These are phyloP conservation scores for Aphelenchoides fujianensis DNA, from an alignment of 1,140 invertebrate species.

Conservation along the genomic window DNA sequence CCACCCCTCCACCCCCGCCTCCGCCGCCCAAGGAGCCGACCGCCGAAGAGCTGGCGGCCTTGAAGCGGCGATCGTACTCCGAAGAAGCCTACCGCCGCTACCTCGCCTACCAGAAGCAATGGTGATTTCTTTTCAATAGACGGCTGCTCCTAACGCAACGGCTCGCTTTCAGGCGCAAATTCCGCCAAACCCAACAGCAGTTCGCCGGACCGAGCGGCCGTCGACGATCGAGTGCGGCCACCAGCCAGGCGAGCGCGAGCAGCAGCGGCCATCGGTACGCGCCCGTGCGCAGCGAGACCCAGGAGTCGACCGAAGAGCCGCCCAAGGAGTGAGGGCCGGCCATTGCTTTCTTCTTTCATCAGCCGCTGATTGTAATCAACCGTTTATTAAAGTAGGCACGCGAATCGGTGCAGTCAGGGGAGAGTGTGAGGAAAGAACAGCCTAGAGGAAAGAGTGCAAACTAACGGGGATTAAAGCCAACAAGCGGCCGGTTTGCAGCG, in stretches of 20 bases:
- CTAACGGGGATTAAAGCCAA: no score
- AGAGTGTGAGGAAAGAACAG: no score
- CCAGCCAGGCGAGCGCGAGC: background rate
- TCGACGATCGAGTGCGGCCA: constrained; percentile 1
- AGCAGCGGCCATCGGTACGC: no score
- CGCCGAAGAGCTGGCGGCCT: constrained; percentile 41
- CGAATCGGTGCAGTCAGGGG: no score
- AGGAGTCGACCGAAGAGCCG: no score
- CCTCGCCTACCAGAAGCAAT: constrained; percentile 57
- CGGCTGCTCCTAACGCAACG: background rate
- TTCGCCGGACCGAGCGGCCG: background rate
- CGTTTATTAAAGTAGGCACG: no score
- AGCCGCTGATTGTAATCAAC: no score
- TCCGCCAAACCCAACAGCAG: constrained; percentile 4
- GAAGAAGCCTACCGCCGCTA: constrained; percentile 61
- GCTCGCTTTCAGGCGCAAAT: background rate
- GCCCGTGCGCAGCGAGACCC: no score
- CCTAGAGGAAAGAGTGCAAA: no score
- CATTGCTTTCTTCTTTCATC: no score
- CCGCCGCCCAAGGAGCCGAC: constrained; percentile 22
- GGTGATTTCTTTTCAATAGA: background rate
- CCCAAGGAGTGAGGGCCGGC: no score
- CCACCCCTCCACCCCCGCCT: background rate
- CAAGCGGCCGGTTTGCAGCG: no score
- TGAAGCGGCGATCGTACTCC: constrained; percentile 53